Evolutionary conservation across 2,797 vertebrate genomes (phyloP), one percentile per base, ranked within the genome.

Genomic region (Cetoscarus ocellatus): DNA sequence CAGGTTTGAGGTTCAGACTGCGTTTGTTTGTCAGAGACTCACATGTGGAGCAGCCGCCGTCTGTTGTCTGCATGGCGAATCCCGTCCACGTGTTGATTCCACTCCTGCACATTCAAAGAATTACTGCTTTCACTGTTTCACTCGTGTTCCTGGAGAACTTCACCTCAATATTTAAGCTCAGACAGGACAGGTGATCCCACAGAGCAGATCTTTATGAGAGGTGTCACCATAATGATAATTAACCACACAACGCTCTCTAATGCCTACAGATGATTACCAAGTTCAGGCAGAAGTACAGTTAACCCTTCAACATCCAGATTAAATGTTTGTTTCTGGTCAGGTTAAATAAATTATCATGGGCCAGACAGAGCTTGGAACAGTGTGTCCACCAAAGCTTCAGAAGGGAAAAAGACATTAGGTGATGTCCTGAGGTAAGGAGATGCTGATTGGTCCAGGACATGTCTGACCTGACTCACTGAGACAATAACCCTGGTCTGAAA

Each of bases 1-100:
- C 52, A 17, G 15, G 27, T 27, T 27, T 27, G 27, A 27, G 2
- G 27, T 27, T 27, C 27, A 27, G 27, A 0, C 9, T 15, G 48
- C 34, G 54, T 27, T 27, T 27, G 11, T 15, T 0, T 34, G 18
- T 27, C 2, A 17, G 15, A 1, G 15, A 88, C 94, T 92, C 88
- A 95, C 95, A 94, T 89, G 76, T 94, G 75, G 18, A 95, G 87
- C 19, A 95, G 93, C 15, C 60, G 62, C 9, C 93, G 88, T 12
- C 91, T 79, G 79, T 92, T 95, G 59, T 94, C 94, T 5, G 91
- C 83, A 88, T 95, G 95, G 14, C 90, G 84, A 5, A 93, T 87
- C 54, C 95, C 93, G 14, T 91, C 88, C 0, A 64, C 54, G 84
- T 95, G 95, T 18, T 94, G 94, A 66, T 90, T 95, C 95, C 95